phyloP scores from a whole-genome alignment of 35 echinoderm and acorn worm genomes.

The Ophiothrix spiculata region DNA sequence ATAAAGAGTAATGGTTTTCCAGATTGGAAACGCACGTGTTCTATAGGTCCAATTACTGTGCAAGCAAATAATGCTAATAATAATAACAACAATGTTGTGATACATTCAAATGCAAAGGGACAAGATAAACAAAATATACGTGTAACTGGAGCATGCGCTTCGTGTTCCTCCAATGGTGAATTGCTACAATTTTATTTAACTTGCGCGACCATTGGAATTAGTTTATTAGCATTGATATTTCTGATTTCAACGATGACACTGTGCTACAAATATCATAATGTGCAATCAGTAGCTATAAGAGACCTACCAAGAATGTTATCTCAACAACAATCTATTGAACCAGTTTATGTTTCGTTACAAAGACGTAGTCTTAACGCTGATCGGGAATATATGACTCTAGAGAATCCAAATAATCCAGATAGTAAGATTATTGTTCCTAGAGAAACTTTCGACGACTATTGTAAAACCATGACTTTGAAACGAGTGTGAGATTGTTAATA shows the following conservation, averaged over 20 bases:
- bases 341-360: constrained; percentile 6
- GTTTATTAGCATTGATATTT: neutral
- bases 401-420: constrained; percentile 1
- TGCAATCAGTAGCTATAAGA: neutral
- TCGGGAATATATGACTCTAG: neutral
- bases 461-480: constrained; percentile 1
- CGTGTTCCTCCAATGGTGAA: neutral
- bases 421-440: neutral
- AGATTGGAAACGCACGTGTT: neutral
- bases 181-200: neutral
- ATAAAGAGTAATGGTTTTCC: neutral
- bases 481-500: too few relatives aligned
- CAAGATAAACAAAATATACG: too few relatives aligned
- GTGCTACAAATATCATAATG: neutral
- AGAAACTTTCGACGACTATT: neutral
- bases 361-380: neutral
- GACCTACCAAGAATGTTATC: neutral
- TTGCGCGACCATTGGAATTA: neutral
- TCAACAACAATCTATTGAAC: neutral
- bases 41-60: neutral
- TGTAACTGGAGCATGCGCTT: too few relatives aligned
- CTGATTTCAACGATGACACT: neutral
- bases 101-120: too few relatives aligned
- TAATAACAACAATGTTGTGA: too few relatives aligned
- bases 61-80: too few relatives aligned